Conservation (phyloP, 2,888 invertebrate species). For the Arrhopalites spinosus region DNA sequence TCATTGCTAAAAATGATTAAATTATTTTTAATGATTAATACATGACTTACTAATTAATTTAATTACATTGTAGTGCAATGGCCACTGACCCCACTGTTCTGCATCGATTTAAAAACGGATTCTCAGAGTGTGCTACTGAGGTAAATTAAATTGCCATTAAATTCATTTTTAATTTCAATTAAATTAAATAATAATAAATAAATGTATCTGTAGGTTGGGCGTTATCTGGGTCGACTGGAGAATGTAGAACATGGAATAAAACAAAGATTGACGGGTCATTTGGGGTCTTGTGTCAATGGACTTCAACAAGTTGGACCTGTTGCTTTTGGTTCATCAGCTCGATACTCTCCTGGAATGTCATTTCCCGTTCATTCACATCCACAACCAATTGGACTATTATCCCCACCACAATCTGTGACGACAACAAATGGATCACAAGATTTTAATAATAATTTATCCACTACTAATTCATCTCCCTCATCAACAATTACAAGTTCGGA, state of each 20-base stretch:
- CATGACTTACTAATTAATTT: no score
- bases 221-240: conserved; percentile 70
- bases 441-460: no score
- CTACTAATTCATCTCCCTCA: no score
- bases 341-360: background rate
- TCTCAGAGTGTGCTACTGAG: conserved; percentile 84
- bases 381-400: no score
- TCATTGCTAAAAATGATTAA: no score
- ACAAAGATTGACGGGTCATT: conserved; percentile 70
- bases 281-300: conserved; percentile 69
- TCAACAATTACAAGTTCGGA: no score
- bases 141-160: conserved; percentile 68
- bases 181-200: no score
- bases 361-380: no score
- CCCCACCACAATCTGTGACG: no score
- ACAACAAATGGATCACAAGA: no score
- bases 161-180: background rate
- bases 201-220: conserved; percentile 63
- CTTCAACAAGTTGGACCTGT: conserved; percentile 62
- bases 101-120: conserved; percentile 85
- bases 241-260: conserved; percentile 68
- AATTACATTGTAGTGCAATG: no score
- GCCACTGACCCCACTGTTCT: conserved; percentile 82
- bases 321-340: conserved; percentile 11
- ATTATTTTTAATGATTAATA: no score